phyloP scores from a whole-genome alignment of 2,888 invertebrate genomes.

The Drosophila recens region DNA sequence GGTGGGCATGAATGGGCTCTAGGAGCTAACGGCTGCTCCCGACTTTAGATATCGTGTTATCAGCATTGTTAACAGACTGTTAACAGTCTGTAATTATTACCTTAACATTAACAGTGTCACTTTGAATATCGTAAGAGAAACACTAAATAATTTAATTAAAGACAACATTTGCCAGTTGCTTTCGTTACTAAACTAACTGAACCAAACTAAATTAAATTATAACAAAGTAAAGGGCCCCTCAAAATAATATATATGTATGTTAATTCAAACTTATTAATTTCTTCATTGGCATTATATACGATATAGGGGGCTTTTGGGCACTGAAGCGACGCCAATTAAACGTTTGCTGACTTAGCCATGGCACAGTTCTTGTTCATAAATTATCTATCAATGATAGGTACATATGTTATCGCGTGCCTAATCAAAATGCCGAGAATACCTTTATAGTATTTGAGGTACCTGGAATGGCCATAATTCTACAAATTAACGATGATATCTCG shows the following conservation, averaged over 20 bases:
- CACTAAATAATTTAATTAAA: constrained; percentile 1
- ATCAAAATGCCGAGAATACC: constrained; percentile 44
- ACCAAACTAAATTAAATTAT: background rate
- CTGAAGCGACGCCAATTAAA: constrained; percentile 66
- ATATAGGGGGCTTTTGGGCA: constrained; percentile 7
- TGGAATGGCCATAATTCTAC: constrained; percentile 17
- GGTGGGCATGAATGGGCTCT: too few species aligned
- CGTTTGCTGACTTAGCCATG: constrained; percentile 41
- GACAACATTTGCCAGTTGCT: constrained; percentile 5
- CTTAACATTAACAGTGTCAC: constrained; percentile 13
- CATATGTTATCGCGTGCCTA: constrained; percentile 46
- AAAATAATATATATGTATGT: background rate
- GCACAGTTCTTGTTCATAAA: constrained; percentile 43
- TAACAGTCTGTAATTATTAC: background rate
- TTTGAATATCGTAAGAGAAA: background rate
- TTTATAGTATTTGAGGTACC: constrained; percentile 8
- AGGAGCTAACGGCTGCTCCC: too few species aligned
- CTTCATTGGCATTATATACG: constrained; percentile 1
- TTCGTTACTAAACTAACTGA: constrained; percentile 1
- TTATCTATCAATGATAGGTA: constrained; percentile 26
- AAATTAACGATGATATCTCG: constrained; percentile 37
- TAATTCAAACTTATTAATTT: background rate
- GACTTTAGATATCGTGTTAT: too few species aligned
- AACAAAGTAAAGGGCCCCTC: background rate
- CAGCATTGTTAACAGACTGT: background rate